Evolutionary conservation across 92 coral and sea anemone species (phyloP), one percentile per base, ranked within the genome.

Genomic region (Actinernus sp.): DNA sequence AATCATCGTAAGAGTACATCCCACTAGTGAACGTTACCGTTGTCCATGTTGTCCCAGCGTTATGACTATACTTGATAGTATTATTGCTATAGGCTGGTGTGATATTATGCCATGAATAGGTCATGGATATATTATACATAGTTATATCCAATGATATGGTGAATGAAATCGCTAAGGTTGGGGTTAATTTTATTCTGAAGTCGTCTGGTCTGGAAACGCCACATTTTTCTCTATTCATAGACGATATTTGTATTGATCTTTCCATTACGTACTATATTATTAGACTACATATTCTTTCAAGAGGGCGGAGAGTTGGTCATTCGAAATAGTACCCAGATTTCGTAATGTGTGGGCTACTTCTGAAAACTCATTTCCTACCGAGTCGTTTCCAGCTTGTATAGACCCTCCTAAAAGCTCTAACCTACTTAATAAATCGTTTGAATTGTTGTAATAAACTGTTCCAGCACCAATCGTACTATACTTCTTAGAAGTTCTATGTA

Each of bases 401-500:
- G 26, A 24, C 0, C 67, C 74, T 9, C 47, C 75, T 0, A 64
- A 12, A 0, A 65, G 32, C 16, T 76, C 68, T 0, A 76, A 7
- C 19, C 83, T 26, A 13, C 1, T 0, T 1, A 48, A 0, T 0
- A 75, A 14, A 37, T 75, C 74, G 3, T 41, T 13, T 0, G 60
- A 28, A 18, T 75, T 55, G 13, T 64, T 75, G 9, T 26, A 64
- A 36, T 76, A 76, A 5, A 64, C 59, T 0, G 33, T 66, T 1
- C 83, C 83, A 1, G 2, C 0, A 5, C 83, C 74, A 8, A 64
- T 11, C 9, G 65, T 76, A 27, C 41, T 6, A 17, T 55, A 55
- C 0, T 64, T 76, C 26, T 55, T 64, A n/a, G 49, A 26, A 6
- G 83, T 55, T 33, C 49, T 55, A n/a, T 65, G 83, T 14, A 76